A percentile compares a stretch with the other conserved stretches of the same genome.
Conservation (phyloP, 1,140 invertebrate species). For the Lasioglossum albipes region DNA sequence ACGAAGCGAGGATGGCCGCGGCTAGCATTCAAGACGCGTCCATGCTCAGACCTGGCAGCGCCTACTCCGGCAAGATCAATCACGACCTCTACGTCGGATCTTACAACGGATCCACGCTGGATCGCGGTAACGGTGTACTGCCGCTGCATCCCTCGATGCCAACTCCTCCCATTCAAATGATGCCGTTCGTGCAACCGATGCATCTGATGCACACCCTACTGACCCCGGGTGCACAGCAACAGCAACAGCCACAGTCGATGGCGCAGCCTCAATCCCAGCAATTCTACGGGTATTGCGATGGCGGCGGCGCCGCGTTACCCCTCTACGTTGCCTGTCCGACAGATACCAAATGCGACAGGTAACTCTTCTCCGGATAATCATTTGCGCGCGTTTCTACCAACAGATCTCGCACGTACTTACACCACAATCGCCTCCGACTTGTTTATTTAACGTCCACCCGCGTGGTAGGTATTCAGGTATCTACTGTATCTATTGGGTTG, state of each 20-base stretch:
- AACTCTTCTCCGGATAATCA: constrained; percentile 33
- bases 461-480: too few species aligned
- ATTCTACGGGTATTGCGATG: constrained; percentile 77
- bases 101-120: constrained; percentile 75
- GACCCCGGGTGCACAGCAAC: constrained; percentile 9
- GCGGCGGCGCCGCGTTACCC: constrained; percentile 64
- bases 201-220: constrained; percentile 66
- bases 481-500: too few species aligned
- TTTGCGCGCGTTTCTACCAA: too few species aligned
- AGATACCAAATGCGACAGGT: constrained; percentile 77
- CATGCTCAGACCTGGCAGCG: constrained; percentile 73
- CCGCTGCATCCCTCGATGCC: constrained; percentile 31
- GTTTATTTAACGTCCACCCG: too few species aligned
- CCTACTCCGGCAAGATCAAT: constrained; percentile 75
- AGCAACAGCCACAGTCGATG: constrained; percentile 28
- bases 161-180: constrained; percentile 73
- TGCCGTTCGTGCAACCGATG: constrained; percentile 72
- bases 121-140: constrained; percentile 61
- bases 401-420: too few species aligned
- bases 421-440: too few species aligned
- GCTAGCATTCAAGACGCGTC: constrained; percentile 76
- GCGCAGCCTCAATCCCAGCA: constrained; percentile 60
- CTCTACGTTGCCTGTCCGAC: constrained; percentile 72
- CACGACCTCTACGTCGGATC: constrained; percentile 75
- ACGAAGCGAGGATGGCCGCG: constrained; percentile 71